Base-by-base conservation (phyloP, 2,113 vertebrate species). In the Platysternon megacephalum region DNA sequence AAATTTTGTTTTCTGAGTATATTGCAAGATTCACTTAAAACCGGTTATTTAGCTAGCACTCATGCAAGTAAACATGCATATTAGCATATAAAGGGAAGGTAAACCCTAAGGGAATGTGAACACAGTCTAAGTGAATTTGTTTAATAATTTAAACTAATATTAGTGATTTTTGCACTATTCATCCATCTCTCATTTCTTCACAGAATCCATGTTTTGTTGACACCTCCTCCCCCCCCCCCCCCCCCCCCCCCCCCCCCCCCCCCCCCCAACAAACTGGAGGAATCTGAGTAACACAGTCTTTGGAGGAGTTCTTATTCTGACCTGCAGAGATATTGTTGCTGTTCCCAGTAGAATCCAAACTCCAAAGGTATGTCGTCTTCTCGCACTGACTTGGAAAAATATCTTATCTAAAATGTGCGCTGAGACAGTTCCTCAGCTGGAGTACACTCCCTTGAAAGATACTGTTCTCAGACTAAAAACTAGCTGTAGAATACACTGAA, bases 401-500 rank as follows among this genome's bases (percentile, higher is more conserved):
- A 68, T 16, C 4, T 39, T 35, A 52, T 80, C 3, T 49, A 58
- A 46, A 1, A 7, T 92, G 44, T 72, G 51, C 32, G 8, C 29
- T 39, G 86, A 56, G 76, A 28, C 6, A 74, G 52, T 68, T 74
- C 35, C 29, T 7, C 28, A 1, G 21, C 1, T 2, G 55, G 74
- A 61, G 78, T 76, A 51, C 79, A 11, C 21, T 29, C 17, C 82
- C 58, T 68, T 35, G 32, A 29, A 21, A 29, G 24, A 44, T 13
- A 46, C 13, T 16, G 7, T 78, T 46, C 42, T 46, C 44, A 44
- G 42, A 29, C 39, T 78, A 42, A 61, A 26, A 92, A 21, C 28
- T 53, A n/a, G 42, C 2, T 65, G 9, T 0, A 12, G 46, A n/a
- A n/a, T 88, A 17, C 3, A 28, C 2, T 3, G 32, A 48, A 14